Conservation (phyloP, 2,888 invertebrate species). For the Folsomia manolachei region DNA sequence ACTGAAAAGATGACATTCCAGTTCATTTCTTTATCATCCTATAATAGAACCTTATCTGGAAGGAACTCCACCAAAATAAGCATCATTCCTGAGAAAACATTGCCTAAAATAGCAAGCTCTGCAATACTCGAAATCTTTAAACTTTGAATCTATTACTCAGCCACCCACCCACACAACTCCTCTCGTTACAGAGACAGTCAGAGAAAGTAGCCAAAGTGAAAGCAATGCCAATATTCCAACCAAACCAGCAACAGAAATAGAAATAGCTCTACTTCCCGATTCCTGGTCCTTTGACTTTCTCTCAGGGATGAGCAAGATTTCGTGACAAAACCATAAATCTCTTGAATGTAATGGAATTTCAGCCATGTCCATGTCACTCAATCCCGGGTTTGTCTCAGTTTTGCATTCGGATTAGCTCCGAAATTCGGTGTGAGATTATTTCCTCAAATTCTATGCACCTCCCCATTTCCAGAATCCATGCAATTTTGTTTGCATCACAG, state of each 20-base stretch:
- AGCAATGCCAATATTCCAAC: not conserved
- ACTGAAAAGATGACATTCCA: too few relatives aligned
- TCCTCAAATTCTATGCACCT: not conserved
- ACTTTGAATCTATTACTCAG: conserved; percentile 13
- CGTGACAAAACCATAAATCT: not conserved
- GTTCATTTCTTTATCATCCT: too few relatives aligned
- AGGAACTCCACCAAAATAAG: too few relatives aligned
- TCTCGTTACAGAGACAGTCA: not conserved
- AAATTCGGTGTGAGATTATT: not conserved
- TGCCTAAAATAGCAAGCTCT: not conserved
- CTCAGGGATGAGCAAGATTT: not conserved
- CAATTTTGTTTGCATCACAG: not conserved
- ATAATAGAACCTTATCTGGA: too few relatives aligned
- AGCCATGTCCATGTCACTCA: not conserved
- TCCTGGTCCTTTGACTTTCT: not conserved
- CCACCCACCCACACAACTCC: not conserved
- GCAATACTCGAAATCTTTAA: conserved; percentile 8
- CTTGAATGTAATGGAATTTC: too few relatives aligned
- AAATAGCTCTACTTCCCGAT: not conserved
- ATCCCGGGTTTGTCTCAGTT: too few relatives aligned
- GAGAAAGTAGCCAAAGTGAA: conserved; percentile 1
- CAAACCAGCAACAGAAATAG: too few relatives aligned
- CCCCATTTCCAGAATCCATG: not conserved
- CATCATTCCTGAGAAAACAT: too few relatives aligned
- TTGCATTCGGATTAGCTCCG: too few relatives aligned